phyloP scores from a whole-genome alignment of 2,113 vertebrate genomes.

The Tringa solitaria region DNA sequence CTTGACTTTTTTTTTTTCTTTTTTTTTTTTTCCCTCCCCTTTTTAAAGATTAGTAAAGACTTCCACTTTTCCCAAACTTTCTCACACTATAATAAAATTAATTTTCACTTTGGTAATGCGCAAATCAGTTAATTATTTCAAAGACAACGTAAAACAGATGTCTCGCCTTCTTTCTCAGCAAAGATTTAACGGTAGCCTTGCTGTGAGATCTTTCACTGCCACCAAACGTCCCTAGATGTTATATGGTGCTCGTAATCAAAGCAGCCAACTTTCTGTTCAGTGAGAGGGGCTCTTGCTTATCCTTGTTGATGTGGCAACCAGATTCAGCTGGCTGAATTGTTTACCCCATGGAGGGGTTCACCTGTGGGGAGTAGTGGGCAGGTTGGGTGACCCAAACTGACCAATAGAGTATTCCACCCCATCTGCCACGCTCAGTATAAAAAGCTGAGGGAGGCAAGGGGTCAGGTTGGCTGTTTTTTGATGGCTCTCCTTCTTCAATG shows the following conservation, averaged over 20 bases:
- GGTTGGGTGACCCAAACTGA: too few species aligned
- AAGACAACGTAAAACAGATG: neutral
- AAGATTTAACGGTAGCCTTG: neutral
- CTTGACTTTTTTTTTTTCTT: neutral
- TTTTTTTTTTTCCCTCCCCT: neutral
- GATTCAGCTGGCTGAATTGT: too few species aligned
- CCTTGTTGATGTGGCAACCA: too few species aligned
- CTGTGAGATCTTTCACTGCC: neutral
- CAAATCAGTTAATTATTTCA: slow-evolving; percentile 22
- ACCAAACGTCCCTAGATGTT: neutral
- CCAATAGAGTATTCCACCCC: too few species aligned
- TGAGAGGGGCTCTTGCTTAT: too few species aligned
- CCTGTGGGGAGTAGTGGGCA: too few species aligned
- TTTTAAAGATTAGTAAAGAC: neutral
- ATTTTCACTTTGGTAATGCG: slow-evolving; percentile 26
- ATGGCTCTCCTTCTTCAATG: too few species aligned
- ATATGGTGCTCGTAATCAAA: neutral
- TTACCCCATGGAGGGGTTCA: too few species aligned
- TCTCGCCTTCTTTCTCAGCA: neutral
- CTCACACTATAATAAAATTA: slow-evolving; percentile 32
- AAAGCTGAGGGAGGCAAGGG: too few species aligned
- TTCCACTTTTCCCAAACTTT: slow-evolving; percentile 35
- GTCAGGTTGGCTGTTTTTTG: too few species aligned
- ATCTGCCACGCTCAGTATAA: too few species aligned
- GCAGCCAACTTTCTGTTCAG: too few species aligned